Conservation (phyloP, 2,888 invertebrate species). For the Temnothorax rugatulus region DNA sequence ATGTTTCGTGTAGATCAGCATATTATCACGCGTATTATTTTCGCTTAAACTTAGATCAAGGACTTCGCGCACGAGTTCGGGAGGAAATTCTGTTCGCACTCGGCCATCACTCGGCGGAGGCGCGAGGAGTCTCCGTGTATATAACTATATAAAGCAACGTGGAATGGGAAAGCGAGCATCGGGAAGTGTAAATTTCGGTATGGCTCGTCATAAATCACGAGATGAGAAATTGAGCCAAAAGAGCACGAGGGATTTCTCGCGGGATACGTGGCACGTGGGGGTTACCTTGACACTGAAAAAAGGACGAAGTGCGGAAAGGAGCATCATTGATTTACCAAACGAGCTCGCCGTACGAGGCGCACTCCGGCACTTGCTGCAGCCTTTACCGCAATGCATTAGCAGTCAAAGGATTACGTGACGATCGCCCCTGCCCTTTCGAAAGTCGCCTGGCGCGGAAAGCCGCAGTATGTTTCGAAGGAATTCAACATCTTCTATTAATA, state of each 20-base stretch:
- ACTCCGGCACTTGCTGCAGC: constrained; percentile 72
- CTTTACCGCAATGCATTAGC: constrained; percentile 73
- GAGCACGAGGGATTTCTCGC: constrained; percentile 34
- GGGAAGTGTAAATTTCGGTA: constrained; percentile 39
- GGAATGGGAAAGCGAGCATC: constrained; percentile 31
- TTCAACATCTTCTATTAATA: constrained; percentile 32
- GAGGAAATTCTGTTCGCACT: not conserved
- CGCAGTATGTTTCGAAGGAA: not conserved
- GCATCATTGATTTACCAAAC: constrained; percentile 74
- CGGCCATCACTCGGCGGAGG: too few species aligned
- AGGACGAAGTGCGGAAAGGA: constrained; percentile 56
- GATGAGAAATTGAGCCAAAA: constrained; percentile 64
- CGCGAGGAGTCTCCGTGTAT: not conserved
- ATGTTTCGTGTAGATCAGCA: not conserved
- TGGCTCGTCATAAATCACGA: constrained; percentile 41
- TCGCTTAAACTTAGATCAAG: not conserved
- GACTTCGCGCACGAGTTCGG: not conserved
- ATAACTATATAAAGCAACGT: not conserved
- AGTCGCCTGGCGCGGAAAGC: constrained; percentile 7
- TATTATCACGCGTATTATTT: not conserved
- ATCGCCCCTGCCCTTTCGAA: constrained; percentile 15
- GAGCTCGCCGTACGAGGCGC: constrained; percentile 58
- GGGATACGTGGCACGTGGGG: constrained; percentile 57
- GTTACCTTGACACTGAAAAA: constrained; percentile 76
- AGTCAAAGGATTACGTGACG: constrained; percentile 52